Evolutionary conservation across 2,113 vertebrate species (phyloP), one percentile per base, ranked within the genome.

Genomic region (Sturnira hondurensis): DNA sequence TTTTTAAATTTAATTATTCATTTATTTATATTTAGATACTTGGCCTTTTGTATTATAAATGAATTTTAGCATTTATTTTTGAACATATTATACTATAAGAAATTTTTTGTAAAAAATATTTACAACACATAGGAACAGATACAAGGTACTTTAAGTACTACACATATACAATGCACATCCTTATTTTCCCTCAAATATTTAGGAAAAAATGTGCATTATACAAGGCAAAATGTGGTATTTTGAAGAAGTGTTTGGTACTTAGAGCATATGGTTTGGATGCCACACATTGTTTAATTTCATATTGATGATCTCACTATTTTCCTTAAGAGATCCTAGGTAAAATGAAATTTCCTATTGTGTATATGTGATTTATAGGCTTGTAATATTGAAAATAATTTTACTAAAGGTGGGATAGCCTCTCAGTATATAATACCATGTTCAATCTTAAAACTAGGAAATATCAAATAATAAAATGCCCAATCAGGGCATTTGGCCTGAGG

Each of bases 311-410:
- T 81, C 78, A 80, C n/a, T 88, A 16, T 87, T 95, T 96, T 81
- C 38, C 45, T 76, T 90, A 80, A 89, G 78, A 96, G 36, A 52
- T 83, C 63, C 65, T 95, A 16, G 95, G 15, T 94, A 73, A 95
- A 96, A 93, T 54, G 67, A 63, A 93, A 91, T 43, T 93, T 76
- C n/a, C 4, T 74, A 5, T 76, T 86, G 63, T 31, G 76, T 2
- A 5, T 91, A 61, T 71, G 12, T 94, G 71, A 89, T 19, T 38
- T 84, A 67, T 4, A 81, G 92, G 52, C 74, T 92, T 93, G 13
- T 87, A 80, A 67, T 84, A 31, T 85, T 71, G 38, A 93, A 93
- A 94, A 83, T 71, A 76, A 54, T 41, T 85, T 88, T 89, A 54
- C 33, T 90, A 14, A 89, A 67, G 15, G 38, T 74, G 41, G 12